Conservation (phyloP, 2,113 vertebrate genomes). For the Irena cyanogastra region DNA sequence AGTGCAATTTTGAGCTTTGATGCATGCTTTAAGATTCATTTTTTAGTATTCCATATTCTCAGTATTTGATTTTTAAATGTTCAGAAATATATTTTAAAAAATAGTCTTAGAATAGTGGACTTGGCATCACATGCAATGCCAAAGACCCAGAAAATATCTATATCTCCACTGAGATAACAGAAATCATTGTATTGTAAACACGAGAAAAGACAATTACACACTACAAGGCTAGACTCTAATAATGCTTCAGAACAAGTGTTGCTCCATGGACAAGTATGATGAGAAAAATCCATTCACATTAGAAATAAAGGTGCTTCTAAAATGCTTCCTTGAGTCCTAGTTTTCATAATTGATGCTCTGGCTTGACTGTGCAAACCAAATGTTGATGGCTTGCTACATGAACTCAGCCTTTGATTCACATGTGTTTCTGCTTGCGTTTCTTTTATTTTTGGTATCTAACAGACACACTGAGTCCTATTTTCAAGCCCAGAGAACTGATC, state of each 20-base stretch:
- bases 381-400: not conserved
- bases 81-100: not conserved
- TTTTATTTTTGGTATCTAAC: not conserved
- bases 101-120: not conserved
- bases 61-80: not conserved
- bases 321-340: not conserved
- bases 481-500: not conserved
- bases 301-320: not conserved
- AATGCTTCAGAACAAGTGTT: not conserved
- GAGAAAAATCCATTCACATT: not conserved
- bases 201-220: not conserved
- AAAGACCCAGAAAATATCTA: not conserved
- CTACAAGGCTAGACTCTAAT: not conserved
- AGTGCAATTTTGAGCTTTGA: not conserved
- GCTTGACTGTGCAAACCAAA: not conserved
- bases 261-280: not conserved
- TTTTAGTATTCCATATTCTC: not conserved
- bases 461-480: accelerated
- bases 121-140: not conserved
- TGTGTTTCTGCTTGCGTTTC: not conserved
- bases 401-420: not conserved
- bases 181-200: not conserved
- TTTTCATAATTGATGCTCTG: not conserved
- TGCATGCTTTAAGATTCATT: not conserved
- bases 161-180: not conserved